These are phyloP conservation scores for Ferrisia virgata DNA, from an alignment of 2,888 invertebrate genomes.

Conservation along the genomic window DNA sequence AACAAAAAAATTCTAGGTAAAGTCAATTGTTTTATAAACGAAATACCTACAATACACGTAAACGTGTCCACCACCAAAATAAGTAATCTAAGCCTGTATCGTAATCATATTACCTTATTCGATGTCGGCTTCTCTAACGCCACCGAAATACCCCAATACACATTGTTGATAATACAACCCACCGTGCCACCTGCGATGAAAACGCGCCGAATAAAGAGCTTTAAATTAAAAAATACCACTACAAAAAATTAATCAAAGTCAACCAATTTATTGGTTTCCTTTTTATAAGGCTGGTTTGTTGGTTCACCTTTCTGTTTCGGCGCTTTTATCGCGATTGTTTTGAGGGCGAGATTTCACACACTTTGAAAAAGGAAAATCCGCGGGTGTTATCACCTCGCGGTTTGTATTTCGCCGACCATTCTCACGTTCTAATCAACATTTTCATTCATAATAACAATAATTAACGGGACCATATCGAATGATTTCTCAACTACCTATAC, in stretches of 20 bases:
- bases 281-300: conserved; percentile 5
- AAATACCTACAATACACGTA: not conserved
- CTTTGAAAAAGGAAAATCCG: not conserved
- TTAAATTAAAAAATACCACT: conserved; percentile 28
- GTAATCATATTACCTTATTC: not conserved
- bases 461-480: not conserved
- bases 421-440: not conserved
- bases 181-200: conserved; percentile 26
- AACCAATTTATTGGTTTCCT: not conserved
- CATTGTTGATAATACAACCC: conserved; percentile 3
- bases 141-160: not conserved
- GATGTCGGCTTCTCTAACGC: conserved; percentile 20
- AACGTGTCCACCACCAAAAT: not conserved
- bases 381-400: not conserved
- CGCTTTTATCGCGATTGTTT: not conserved
- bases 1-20: not conserved
- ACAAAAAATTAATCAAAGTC: conserved; percentile 30
- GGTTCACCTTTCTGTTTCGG: conserved; percentile 8
- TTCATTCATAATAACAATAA: not conserved
- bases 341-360: not conserved
- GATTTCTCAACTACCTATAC: not conserved
- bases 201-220: conserved; percentile 21
- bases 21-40: not conserved
- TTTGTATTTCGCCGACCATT: not conserved
- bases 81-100: not conserved